Evolutionary conservation across 2,113 vertebrate species (phyloP).

Genomic region (Callocephalon fimbriatum): DNA sequence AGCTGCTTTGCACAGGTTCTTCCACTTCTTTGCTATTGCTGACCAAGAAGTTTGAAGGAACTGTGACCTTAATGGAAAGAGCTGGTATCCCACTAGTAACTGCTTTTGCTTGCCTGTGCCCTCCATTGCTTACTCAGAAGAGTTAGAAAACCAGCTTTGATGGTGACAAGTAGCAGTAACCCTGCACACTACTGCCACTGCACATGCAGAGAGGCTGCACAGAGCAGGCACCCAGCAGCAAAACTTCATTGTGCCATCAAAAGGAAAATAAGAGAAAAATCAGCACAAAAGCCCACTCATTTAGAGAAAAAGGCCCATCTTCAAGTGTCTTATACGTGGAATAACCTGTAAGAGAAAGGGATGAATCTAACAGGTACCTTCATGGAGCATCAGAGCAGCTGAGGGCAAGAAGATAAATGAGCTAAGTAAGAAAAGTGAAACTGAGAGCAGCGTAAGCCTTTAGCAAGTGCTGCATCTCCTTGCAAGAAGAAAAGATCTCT

Average conservation of each 20-base stretch:
- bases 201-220: neutral
- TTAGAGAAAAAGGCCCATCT: neutral
- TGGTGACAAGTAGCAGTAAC: neutral
- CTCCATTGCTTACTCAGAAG: neutral
- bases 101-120: neutral
- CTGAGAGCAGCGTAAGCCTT: neutral
- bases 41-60: neutral
- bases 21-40: neutral
- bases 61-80: neutral
- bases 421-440: neutral
- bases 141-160: constrained; percentile 12
- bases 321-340: neutral
- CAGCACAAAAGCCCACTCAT: neutral
- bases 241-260: neutral
- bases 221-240: neutral
- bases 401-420: neutral
- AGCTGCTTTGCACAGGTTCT: neutral
- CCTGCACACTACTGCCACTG: neutral
- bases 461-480: neutral
- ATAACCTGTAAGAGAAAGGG: neutral
- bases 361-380: neutral
- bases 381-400: neutral
- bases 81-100: neutral
- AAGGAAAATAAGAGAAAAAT: neutral
- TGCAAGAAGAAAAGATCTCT: neutral